Conservation (phyloP, 2,797 vertebrate genomes). For the Siniperca undulata region DNA sequence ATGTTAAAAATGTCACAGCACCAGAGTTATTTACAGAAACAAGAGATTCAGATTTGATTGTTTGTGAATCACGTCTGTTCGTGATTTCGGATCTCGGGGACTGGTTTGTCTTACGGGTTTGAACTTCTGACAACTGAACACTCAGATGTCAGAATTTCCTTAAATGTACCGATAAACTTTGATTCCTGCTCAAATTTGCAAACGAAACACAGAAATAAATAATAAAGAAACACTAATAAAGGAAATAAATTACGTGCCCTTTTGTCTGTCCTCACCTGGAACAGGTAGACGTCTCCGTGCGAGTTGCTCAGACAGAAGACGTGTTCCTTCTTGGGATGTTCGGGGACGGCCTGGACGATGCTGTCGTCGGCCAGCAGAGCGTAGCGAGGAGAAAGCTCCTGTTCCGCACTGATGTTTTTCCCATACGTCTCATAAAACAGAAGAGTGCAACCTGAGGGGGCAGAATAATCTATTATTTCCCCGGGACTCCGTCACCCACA, state of each 20-base stretch:
- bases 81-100: too few species aligned
- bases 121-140: too few species aligned
- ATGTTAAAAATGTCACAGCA: neutral
- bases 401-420: conserved; percentile 82
- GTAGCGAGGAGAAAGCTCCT: conserved; percentile 84
- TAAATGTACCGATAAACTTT: too few species aligned
- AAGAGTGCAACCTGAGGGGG: conserved; percentile 89
- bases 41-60: neutral
- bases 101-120: too few species aligned
- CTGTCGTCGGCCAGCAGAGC: conserved; percentile 91
- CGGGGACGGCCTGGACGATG: conserved; percentile 93
- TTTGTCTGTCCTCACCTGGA: conserved; percentile 87
- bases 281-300: conserved; percentile 92
- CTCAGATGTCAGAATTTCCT: too few species aligned
- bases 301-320: conserved; percentile 97
- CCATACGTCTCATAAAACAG: conserved; percentile 93
- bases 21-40: neutral
- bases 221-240: too few species aligned
- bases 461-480: neutral
- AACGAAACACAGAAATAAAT: neutral
- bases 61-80: neutral
- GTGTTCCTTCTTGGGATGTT: conserved; percentile 94
- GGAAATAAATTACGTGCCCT: too few species aligned
- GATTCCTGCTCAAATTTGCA: too few species aligned
- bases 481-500: too few species aligned